These are phyloP conservation scores for Sitta europaea DNA, from an alignment of 2,113 vertebrate genomes.

Conservation along the genomic window DNA sequence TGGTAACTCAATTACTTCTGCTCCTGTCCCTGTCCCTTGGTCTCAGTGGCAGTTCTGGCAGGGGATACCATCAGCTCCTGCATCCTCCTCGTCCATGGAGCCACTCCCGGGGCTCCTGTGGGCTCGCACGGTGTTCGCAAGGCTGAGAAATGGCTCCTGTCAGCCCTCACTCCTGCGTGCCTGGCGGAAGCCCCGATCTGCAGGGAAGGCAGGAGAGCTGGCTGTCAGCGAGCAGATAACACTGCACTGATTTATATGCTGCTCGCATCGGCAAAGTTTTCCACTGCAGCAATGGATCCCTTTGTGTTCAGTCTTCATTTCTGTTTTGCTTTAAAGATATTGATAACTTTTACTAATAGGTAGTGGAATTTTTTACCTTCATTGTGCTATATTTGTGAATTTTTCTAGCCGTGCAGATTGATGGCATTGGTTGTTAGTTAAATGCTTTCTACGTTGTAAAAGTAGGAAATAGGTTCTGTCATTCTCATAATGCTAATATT, in stretches of 20 bases:
- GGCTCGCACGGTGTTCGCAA: neutral
- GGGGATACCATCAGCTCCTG: neutral
- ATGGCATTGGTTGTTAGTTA: neutral
- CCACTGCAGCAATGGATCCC: neutral
- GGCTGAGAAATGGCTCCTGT: slow-evolving; percentile 14
- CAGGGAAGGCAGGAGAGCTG: neutral
- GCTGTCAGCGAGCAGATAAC: slow-evolving; percentile 12
- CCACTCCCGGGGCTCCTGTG: neutral
- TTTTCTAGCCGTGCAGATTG: neutral
- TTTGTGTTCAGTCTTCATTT: neutral
- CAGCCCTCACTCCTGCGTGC: neutral
- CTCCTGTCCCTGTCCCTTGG: neutral
- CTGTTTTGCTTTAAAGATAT: neutral
- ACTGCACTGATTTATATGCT: neutral
- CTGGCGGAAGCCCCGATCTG: neutral
- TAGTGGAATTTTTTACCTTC: neutral
- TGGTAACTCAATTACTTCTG: neutral
- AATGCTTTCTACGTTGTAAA: neutral
- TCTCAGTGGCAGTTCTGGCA: neutral
- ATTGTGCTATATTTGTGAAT: neutral
- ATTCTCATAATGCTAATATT: neutral
- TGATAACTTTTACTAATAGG: neutral
- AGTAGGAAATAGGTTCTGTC: neutral
- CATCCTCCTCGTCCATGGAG: rapidly evolving
- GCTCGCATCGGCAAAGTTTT: slow-evolving; percentile 3